Base-by-base conservation (phyloP, 2,797 vertebrate genomes). In the Anguilla marmorata region DNA sequence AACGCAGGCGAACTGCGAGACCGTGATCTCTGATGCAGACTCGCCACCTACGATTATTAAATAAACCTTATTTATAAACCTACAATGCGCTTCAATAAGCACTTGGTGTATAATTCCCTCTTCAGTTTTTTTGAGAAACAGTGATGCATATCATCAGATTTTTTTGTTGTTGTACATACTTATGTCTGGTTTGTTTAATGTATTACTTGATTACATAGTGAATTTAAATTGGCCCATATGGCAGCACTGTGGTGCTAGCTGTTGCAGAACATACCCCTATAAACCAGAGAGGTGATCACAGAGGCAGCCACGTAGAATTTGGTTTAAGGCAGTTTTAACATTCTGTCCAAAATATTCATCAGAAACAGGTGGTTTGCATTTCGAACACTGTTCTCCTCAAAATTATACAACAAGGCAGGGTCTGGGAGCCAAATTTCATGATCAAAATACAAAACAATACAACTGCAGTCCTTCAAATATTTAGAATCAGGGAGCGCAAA, bases 281-380 rank as follows among this genome's bases (percentile, higher is more conserved):
- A 58, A 54, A 84, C 83, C 21, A 21, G 83, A 52, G 50, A 84
- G 52, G 14, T 27, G 11, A 33, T 82, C 83, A 58, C n/a, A 21
- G 52, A 33, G 83, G n/a, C 52, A 33, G 41, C 27, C 48, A 33
- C 19, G 52, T 3, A 58, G 50, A 54, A 58, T 79, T 79, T 45
- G 74, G 74, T 41, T 21, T 87, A n/a, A 80, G 74, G 37, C 37
- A 14, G 54, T 79, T 86, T 30, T 33, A 84, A 85, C 85, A 88
- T 88, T 82, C 63, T 88, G 14, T 54, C n/a, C 84, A 79, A 86
- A 86, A 56, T 87, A 88, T 88, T 56, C 76, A 88, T 80, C 87
- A 85, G 86, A 88, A 84, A 89, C 88, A 89, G 87, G 90, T 88
- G 87, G 90, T 88, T 87, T 54, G 50, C 90, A 90, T 90, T 89